These are phyloP conservation scores for Zoanthus gigantus DNA, from an alignment of 92 coral and sea anemone species.

Conservation along the genomic window DNA sequence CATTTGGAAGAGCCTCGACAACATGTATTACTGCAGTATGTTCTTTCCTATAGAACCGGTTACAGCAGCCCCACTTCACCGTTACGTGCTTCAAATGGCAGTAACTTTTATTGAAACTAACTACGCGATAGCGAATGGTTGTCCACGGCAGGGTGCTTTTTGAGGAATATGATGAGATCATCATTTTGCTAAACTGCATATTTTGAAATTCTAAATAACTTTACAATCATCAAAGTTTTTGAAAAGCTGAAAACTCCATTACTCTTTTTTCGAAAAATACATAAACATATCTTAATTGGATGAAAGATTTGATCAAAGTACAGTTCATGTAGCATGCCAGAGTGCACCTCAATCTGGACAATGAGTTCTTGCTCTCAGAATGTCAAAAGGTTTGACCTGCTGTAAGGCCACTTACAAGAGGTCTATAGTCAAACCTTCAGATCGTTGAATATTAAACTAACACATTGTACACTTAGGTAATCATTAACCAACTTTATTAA, in stretches of 20 bases:
- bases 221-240: neutral
- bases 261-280: neutral
- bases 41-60: too few species aligned
- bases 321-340: constrained; percentile 10
- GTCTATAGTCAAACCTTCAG: neutral
- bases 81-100: neutral
- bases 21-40: too few species aligned
- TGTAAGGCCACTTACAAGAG: constrained; percentile 1
- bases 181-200: neutral
- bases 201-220: neutral
- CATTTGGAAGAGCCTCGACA: too few species aligned
- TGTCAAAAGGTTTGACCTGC: neutral
- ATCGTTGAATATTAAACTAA: neutral
- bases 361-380: constrained; percentile 7
- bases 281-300: neutral
- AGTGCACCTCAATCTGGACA: constrained; percentile 2
- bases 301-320: neutral
- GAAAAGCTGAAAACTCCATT: neutral
- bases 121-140: neutral
- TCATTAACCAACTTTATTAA: constrained; percentile 6
- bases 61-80: too few species aligned
- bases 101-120: neutral
- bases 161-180: neutral
- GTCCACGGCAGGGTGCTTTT: constrained; percentile 8
- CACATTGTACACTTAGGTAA: neutral